Evolutionary conservation across 2,888 invertebrate genomes (phyloP).

Genomic region (Diarsia rubi): DNA sequence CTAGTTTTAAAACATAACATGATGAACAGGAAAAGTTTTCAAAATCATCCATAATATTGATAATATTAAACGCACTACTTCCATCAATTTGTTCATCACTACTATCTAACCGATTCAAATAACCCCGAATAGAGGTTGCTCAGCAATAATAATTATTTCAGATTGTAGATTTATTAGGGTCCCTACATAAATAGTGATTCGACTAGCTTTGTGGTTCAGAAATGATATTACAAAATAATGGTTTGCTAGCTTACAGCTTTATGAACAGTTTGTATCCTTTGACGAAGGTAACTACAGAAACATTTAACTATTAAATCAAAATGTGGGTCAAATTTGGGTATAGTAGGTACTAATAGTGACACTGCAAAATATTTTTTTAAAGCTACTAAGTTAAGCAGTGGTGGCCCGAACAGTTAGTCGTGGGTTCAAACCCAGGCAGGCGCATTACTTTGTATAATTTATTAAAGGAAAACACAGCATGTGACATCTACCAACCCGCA

Average conservation of each 20-base stretch:
- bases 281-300: neutral
- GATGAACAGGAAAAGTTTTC: neutral
- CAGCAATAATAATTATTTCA: neutral
- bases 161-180: conserved; percentile 36
- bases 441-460: too few relatives aligned
- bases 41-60: neutral
- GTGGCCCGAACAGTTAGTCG: too few relatives aligned
- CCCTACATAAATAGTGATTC: conserved; percentile 18
- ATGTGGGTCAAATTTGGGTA: neutral
- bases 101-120: conserved; percentile 1
- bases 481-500: too few relatives aligned
- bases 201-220: conserved; percentile 1
- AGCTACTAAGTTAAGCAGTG: neutral
- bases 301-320: neutral
- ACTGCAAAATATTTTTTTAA: neutral
- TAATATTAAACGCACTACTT: neutral
- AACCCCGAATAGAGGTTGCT: neutral
- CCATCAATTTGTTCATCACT: neutral
- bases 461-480: too few relatives aligned
- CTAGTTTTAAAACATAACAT: too few relatives aligned
- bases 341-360: neutral
- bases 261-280: neutral
- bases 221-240: neutral
- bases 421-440: too few relatives aligned
- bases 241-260: neutral